Evolutionary conservation across 2,113 vertebrate genomes (phyloP).

Genomic region (Lasiurus cinereus): DNA sequence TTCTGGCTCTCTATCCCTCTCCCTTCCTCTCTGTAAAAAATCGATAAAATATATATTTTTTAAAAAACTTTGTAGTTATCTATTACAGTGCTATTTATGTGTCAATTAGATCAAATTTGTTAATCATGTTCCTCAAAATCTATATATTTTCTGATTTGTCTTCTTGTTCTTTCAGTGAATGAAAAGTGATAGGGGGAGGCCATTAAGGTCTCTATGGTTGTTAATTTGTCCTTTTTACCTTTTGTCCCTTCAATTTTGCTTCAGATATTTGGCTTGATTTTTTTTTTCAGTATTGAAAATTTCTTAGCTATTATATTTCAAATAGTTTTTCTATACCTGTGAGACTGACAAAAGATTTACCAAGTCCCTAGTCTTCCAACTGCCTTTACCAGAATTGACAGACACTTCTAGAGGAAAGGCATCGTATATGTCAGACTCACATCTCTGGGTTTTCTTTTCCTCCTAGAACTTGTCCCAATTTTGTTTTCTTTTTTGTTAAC

Average conservation of each 20-base stretch:
- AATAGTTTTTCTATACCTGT: not conserved
- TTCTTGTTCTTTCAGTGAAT: conserved; percentile 30
- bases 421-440: not conserved
- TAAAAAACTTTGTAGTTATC: conserved; percentile 3
- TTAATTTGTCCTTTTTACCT: not conserved
- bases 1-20: too few species aligned
- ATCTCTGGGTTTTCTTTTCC: conserved; percentile 13
- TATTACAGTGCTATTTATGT: not conserved
- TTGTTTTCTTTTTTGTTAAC: conserved; percentile 40
- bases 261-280: conserved; percentile 30
- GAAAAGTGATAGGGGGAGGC: not conserved
- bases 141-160: not conserved
- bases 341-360: not conserved
- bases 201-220: conserved; percentile 30
- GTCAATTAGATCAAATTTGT: conserved; percentile 2
- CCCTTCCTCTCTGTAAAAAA: too few species aligned
- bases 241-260: conserved; percentile 35
- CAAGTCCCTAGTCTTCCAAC: not conserved
- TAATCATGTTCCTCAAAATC: not conserved
- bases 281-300: conserved; percentile 26
- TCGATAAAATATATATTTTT: too few species aligned
- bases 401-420: conserved; percentile 5
- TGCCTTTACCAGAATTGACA: not conserved
- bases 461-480: conserved; percentile 30
- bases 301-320: conserved; percentile 21